These are phyloP conservation scores for Pelodiscus sinensis DNA, from an alignment of 2,113 vertebrate species.

Conservation along the genomic window DNA sequence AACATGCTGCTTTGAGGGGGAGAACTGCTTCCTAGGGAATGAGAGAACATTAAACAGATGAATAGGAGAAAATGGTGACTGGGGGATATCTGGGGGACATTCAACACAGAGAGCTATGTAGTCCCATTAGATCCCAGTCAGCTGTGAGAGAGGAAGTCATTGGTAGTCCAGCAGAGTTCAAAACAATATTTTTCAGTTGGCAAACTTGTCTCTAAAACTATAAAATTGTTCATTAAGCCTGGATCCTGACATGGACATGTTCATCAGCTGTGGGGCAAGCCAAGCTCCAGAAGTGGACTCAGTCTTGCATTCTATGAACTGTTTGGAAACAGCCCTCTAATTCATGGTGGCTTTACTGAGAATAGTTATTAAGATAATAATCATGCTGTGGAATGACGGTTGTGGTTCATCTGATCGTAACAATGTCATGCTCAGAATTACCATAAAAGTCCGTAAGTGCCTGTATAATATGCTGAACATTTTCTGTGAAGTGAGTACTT, in stretches of 20 bases:
- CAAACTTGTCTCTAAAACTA: background rate
- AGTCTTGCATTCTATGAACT: background rate
- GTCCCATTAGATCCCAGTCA: background rate
- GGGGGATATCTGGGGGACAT: background rate
- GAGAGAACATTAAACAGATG: background rate
- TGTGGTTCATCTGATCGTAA: background rate
- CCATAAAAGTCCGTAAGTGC: background rate
- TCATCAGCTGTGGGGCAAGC: background rate
- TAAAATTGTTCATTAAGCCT: background rate
- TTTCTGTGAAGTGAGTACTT: background rate
- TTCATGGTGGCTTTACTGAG: background rate
- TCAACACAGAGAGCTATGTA: background rate
- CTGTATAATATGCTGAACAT: background rate
- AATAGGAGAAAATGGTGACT: background rate
- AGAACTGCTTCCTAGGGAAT: background rate
- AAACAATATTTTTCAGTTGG: background rate
- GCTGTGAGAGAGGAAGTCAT: background rate
- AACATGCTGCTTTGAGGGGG: background rate
- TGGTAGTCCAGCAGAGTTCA: background rate
- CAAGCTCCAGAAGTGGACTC: background rate
- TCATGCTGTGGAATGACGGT: background rate
- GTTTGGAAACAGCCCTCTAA: background rate
- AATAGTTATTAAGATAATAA: background rate
- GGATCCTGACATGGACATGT: slow-evolving; percentile 22
- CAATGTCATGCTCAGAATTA: background rate